Evolutionary conservation across 2,888 invertebrate species (phyloP).

Genomic region (Linnaemya vulpina): DNA sequence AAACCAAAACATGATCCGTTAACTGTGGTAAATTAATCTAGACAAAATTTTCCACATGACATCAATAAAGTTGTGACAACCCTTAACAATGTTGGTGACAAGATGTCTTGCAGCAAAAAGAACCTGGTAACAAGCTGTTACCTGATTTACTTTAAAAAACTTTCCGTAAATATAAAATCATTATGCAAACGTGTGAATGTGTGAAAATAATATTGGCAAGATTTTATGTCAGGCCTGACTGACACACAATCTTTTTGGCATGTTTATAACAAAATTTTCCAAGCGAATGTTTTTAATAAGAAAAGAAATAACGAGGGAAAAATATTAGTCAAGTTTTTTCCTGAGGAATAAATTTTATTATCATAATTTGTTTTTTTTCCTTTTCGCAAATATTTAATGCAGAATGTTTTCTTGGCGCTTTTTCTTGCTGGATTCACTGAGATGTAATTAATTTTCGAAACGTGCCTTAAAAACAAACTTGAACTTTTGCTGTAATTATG

Average conservation of each 20-base stretch:
- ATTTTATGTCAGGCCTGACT: conserved; percentile 23
- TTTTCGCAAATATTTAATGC: not conserved
- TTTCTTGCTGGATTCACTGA: conserved; percentile 2
- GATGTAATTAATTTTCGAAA: conserved; percentile 63
- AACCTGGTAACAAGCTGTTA: conserved; percentile 19
- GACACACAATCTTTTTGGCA: conserved; percentile 11
- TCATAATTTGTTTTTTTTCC: not conserved
- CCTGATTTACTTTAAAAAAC: not conserved
- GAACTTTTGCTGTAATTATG: conserved; percentile 37
- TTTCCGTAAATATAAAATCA: not conserved
- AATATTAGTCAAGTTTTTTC: not conserved
- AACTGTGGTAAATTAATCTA: conserved; percentile 16
- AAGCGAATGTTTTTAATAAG: not conserved
- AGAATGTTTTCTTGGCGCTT: not conserved
- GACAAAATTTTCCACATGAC: conserved; percentile 17
- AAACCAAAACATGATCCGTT: not conserved
- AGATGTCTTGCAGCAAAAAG: conserved; percentile 5
- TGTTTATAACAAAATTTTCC: not conserved
- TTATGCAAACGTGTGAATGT: not conserved
- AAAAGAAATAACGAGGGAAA: not conserved
- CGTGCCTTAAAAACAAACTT: conserved; percentile 67
- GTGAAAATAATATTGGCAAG: conserved; percentile 12
- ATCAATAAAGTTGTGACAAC: conserved; percentile 14
- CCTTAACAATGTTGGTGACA: not conserved
- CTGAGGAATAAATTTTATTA: conserved; percentile 26